A percentile compares a stretch with the other conserved stretches of the same genome.
phyloP scores from a whole-genome alignment of 1,140 invertebrate genomes.

The Drosophila melanogaster region Release_6_plus_ISO1_MT NC_004354.4:21132501-21133000 shows the following conservation, averaged over 20 bases:
- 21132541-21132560: conserved; percentile 68
- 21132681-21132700: conserved; percentile 88
- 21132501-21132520: conserved; percentile 73
- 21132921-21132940: conserved; percentile 86
- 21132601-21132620: conserved; percentile 68
- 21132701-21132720: conserved; percentile 86
- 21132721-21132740: conserved; percentile 87
- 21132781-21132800: conserved; percentile 1
- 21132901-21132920: conserved; percentile 86
- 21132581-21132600: conserved; percentile 76
- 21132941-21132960: conserved; percentile 86
- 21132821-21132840: conserved; percentile 85
- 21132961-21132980: no score
- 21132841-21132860: conserved; percentile 84
- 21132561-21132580: conserved; percentile 77
- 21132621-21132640: conserved; percentile 87
- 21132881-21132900: conserved; percentile 87
- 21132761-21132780: rapidly evolving
- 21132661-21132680: conserved; percentile 88
- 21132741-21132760: conserved; percentile 87
- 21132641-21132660: conserved; percentile 87
- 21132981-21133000: no score
- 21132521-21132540: conserved; percentile 73
- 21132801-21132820: conserved; percentile 85
- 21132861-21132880: conserved; percentile 86